A percentile compares a stretch with the other conserved stretches of the same genome.
Conservation (phyloP, 2,888 invertebrate genomes). For the Plutella xylostella region DNA sequence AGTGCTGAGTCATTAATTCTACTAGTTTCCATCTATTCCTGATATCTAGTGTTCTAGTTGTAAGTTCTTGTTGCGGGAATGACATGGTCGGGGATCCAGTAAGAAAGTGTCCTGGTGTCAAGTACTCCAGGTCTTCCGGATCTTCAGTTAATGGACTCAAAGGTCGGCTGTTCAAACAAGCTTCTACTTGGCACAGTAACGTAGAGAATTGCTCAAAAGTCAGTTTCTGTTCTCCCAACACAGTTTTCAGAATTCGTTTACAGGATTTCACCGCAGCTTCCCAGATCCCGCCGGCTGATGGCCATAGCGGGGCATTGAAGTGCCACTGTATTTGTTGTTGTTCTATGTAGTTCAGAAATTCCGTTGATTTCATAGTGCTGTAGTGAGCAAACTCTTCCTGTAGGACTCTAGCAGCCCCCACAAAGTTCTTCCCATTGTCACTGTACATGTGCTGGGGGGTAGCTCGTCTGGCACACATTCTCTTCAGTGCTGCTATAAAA, state of each 20-base stretch:
- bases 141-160: slow-evolving; percentile 2
- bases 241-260: slow-evolving; percentile 1
- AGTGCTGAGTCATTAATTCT: slow-evolving; percentile 19
- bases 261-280: slow-evolving; percentile 3
- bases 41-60: too few species aligned
- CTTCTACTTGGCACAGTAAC: slow-evolving; percentile 4
- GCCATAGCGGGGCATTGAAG: slow-evolving; percentile 5
- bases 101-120: slow-evolving; percentile 8
- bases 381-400: not conserved
- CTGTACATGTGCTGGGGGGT: too few species aligned
- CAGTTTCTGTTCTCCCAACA: not conserved
- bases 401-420: slow-evolving; percentile 9
- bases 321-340: slow-evolving; percentile 4
- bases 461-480: slow-evolving; percentile 11
- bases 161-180: slow-evolving; percentile 8
- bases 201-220: slow-evolving; percentile 7
- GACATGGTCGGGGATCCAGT: not conserved
- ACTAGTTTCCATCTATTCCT: slow-evolving; percentile 22
- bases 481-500: too few species aligned
- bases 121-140: not conserved
- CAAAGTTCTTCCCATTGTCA: slow-evolving; percentile 8
- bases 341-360: not conserved
- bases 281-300: slow-evolving; percentile 3
- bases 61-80: not conserved
- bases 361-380: not conserved